Percentiles rank a stretch among this genome's conserved stretches.
Evolutionary conservation across 2,888 invertebrate genomes (phyloP).

Genomic region (Clepsis dumicolana): DNA sequence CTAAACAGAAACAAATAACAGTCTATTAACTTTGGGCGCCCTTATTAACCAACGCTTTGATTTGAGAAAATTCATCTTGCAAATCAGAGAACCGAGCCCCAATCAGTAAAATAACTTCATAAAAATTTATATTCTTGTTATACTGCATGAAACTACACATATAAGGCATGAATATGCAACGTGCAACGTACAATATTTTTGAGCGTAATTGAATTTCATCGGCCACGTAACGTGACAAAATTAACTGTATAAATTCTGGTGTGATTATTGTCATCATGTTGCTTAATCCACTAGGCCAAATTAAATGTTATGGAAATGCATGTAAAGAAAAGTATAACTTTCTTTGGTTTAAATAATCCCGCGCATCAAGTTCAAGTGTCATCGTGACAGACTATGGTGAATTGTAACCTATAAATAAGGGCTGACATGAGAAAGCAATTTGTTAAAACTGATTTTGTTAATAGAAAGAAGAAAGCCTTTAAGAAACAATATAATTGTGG

Average conservation of each 20-base stretch:
- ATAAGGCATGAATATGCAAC: neutral
- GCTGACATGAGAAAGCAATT: too few species aligned
- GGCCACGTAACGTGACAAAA: neutral
- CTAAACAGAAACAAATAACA: conserved; percentile 31
- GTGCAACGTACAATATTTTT: neutral
- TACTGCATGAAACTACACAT: neutral
- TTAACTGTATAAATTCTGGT: conserved; percentile 1
- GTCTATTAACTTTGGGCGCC: conserved; percentile 25
- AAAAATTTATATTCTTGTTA: neutral
- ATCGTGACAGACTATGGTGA: too few species aligned
- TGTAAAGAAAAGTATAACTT: too few species aligned
- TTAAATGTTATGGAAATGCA: too few species aligned
- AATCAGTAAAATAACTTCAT: neutral
- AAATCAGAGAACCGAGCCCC: neutral
- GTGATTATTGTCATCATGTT: neutral
- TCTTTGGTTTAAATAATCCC: too few species aligned
- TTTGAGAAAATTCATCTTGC: neutral
- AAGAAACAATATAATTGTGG: too few species aligned
- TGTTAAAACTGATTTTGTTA: too few species aligned
- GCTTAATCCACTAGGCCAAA: too few species aligned
- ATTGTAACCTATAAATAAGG: too few species aligned
- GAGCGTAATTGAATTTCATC: conserved; percentile 6
- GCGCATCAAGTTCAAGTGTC: too few species aligned
- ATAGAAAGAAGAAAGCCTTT: too few species aligned
- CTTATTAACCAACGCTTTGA: neutral